Evolutionary conservation across 2,797 vertebrate species (phyloP).

Genomic region (Brotula barbata): DNA sequence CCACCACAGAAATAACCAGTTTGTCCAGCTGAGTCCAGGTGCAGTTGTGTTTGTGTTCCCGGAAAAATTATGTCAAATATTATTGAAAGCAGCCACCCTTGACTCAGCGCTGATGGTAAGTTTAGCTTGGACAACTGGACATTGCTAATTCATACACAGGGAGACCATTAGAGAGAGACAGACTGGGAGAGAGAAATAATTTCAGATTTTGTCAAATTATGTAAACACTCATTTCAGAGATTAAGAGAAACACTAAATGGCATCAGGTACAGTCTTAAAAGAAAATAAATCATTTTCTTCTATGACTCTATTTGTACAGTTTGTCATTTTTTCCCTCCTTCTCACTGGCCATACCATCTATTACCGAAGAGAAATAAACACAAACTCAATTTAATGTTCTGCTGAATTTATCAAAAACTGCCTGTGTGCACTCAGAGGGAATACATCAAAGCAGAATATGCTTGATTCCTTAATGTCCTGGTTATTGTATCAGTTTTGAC

Average conservation of each 20-base stretch:
- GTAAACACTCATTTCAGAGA: constrained; percentile 24
- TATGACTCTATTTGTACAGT: constrained; percentile 28
- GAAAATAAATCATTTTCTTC: constrained; percentile 18
- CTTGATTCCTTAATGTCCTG: constrained; percentile 13
- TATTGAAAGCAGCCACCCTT: constrained; percentile 66
- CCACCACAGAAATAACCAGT: constrained; percentile 37
- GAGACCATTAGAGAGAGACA: constrained; percentile 8
- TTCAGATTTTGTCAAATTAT: constrained; percentile 25
- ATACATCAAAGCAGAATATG: constrained; percentile 39
- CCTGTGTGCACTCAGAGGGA: constrained; percentile 35
- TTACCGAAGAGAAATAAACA: constrained; percentile 32
- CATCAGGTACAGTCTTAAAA: constrained; percentile 32
- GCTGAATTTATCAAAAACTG: constrained; percentile 42
- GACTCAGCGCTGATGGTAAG: constrained; percentile 25
- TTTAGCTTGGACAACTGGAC: constrained; percentile 43
- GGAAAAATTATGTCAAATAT: constrained; percentile 74
- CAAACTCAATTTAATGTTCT: constrained; percentile 64
- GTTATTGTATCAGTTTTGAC: background rate
- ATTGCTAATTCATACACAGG: constrained; percentile 39
- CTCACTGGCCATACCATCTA: constrained; percentile 14
- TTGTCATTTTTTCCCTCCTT: constrained; percentile 21
- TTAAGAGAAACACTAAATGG: constrained; percentile 10
- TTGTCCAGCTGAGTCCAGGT: constrained; percentile 59
- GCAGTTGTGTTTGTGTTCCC: constrained; percentile 66
- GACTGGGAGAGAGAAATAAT: constrained; percentile 9